phyloP scores from a whole-genome alignment of 2,113 vertebrate species.

The Dicaeum eximium region DNA sequence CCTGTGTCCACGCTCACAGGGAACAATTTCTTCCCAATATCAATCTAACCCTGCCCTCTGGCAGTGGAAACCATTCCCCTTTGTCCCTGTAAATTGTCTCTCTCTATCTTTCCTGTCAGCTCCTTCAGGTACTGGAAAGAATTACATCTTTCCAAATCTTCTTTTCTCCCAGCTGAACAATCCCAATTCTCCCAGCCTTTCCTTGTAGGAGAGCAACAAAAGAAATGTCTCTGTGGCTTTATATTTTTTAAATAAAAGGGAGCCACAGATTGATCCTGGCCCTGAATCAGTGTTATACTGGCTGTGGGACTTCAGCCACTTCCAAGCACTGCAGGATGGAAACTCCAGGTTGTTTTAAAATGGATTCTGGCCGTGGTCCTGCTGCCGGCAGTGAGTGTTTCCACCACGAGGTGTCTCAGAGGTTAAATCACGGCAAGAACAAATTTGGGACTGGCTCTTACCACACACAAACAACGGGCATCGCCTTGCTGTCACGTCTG shows the following conservation, averaged over 20 bases:
- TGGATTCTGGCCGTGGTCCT: not conserved
- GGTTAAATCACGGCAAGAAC: conserved; percentile 8
- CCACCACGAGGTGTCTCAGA: conserved; percentile 76
- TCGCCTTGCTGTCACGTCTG: accelerated
- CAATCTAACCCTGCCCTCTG: not conserved
- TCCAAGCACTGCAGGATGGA: not conserved
- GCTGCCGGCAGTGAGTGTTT: conserved; percentile 31
- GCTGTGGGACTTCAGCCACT: not conserved
- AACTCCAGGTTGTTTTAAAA: not conserved
- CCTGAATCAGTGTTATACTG: accelerated
- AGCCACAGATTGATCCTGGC: not conserved
- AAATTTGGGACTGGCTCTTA: not conserved
- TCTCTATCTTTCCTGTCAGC: not conserved
- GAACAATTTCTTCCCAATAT: not conserved
- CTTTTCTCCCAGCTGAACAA: not conserved
- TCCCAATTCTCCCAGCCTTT: not conserved
- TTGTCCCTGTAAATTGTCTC: not conserved
- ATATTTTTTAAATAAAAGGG: not conserved
- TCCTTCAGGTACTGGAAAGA: not conserved
- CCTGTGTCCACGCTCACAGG: too few species aligned
- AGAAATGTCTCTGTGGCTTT: not conserved
- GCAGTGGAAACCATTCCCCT: not conserved
- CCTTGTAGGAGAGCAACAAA: not conserved
- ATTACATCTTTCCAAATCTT: not conserved
- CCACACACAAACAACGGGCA: not conserved